Evolutionary conservation across 2,797 vertebrate species (phyloP).

Genomic region (Protosalanx chinensis): DNA sequence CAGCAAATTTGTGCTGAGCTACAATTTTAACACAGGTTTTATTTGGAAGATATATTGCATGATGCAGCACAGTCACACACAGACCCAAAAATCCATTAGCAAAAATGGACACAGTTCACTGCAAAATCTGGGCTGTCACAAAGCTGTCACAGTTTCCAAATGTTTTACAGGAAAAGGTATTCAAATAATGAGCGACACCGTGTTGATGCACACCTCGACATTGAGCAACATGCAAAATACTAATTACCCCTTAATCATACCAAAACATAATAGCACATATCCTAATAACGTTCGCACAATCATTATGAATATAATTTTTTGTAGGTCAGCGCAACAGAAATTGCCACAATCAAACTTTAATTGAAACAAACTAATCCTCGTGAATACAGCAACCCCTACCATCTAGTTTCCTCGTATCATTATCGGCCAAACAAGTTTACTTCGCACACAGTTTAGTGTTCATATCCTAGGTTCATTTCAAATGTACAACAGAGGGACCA

Average conservation of each 20-base stretch:
- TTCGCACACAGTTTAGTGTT: not conserved
- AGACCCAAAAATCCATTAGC: not conserved
- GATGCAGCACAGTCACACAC: not conserved
- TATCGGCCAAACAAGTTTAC: not conserved
- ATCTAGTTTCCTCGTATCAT: not conserved
- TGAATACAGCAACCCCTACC: not conserved
- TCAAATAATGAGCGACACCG: slow-evolving; percentile 7
- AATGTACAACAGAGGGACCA: not conserved
- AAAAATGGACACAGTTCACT: not conserved
- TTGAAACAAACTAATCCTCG: not conserved
- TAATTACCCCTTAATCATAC: slow-evolving; percentile 9
- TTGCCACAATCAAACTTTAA: not conserved
- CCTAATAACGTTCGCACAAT: not conserved
- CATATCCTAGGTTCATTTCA: not conserved
- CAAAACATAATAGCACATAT: slow-evolving; percentile 6
- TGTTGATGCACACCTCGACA: slow-evolving; percentile 1
- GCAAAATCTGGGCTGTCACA: not conserved
- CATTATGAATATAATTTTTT: not conserved
- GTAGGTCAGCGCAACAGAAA: not conserved
- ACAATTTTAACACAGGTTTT: slow-evolving; percentile 12
- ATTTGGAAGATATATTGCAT: not conserved
- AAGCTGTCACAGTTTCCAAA: slow-evolving; percentile 5
- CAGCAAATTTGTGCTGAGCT: not conserved
- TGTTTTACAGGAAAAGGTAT: slow-evolving; percentile 5
- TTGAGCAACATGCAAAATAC: slow-evolving; percentile 8